Base-by-base conservation (phyloP, 2,797 vertebrate species). In the Thaleichthys pacificus region DNA sequence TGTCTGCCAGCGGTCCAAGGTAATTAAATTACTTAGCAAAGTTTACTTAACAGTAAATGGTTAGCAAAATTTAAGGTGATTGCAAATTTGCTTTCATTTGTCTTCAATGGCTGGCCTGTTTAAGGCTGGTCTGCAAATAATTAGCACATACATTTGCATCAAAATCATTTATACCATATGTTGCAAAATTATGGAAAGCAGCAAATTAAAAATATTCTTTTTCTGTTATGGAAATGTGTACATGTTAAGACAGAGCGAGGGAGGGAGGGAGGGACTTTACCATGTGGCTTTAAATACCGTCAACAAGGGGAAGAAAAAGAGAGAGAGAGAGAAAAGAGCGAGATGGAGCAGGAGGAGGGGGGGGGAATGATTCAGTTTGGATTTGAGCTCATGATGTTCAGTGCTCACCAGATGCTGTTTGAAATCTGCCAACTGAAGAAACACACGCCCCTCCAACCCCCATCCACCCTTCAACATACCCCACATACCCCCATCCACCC, bases 131-230 rank as follows among this genome's bases (percentile, higher is more conserved):
- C 93, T 95, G 93, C 93, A 94, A 93, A 89, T 96, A 96, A 96
- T 96, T 96, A 95, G 94, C 90, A 89, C 85, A 92, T 90, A 91
- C 90, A 96, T 96, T 96, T 96, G 95, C 95, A 96, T 96, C 92
- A 95, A 93, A 95, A 95, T 96, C 92, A 77, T 93, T 93, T 89
- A 90, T 90, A 91, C 95, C 95, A 96, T 96, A 96, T 96, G 95
- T 89, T 95, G 86, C 90, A 86, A 92, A 91, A 92, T 94, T 91
- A 92, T 91, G 91, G 90, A 93, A 92, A 93, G 88, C 83, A 85
- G 91, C 88, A 90, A 92, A 93, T 91, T 93, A 91, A 93, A 82
- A 93, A 89, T 88, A 85, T 86, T 89, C 86, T 81, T 85, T 86
- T 91, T 90, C 89, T 91, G 89, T 92, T 93, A 92, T 93, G 93